phyloP scores from a whole-genome alignment of 1,140 invertebrate species.

The Drosophila oshimai region DNA sequence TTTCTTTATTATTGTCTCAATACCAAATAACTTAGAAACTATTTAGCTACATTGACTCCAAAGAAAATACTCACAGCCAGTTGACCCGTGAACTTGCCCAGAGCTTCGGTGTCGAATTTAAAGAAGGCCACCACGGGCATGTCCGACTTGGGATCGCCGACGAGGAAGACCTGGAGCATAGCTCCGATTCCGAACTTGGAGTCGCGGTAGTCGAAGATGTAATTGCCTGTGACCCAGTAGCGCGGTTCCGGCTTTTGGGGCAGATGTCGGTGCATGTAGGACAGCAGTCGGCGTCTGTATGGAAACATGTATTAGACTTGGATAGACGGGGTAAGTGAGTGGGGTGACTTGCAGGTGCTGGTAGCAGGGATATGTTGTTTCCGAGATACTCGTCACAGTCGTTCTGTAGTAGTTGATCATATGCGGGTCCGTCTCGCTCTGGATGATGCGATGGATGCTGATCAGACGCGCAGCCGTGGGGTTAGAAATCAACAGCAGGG shows the following conservation, averaged over 20 bases:
- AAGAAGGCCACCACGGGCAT: constrained; percentile 85
- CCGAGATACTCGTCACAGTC: constrained; percentile 87
- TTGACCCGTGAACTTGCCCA: constrained; percentile 84
- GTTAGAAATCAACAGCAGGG: constrained; percentile 85
- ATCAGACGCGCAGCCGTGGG: constrained; percentile 86
- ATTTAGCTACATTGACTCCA: background rate
- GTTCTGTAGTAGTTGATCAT: constrained; percentile 89
- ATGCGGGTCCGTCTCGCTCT: constrained; percentile 85
- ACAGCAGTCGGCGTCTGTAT: constrained; percentile 84
- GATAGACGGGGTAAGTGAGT: background rate
- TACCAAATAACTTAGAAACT: too few species aligned
- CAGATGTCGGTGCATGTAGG: constrained; percentile 85
- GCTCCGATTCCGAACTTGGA: constrained; percentile 85
- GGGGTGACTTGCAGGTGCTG: constrained; percentile 84
- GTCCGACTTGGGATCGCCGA: constrained; percentile 86
- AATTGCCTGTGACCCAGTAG: constrained; percentile 86
- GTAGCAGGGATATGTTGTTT: constrained; percentile 86
- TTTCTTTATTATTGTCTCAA: too few species aligned
- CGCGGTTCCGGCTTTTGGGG: constrained; percentile 82
- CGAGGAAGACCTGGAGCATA: constrained; percentile 84
- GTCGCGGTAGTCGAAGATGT: constrained; percentile 86
- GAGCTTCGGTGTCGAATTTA: constrained; percentile 85
- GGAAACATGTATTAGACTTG: constrained; percentile 35
- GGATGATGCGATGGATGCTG: constrained; percentile 87
- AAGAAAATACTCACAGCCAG: constrained; percentile 83